phyloP scores from a whole-genome alignment of 2,888 invertebrate genomes.

The Parnassius smintheus region DNA sequence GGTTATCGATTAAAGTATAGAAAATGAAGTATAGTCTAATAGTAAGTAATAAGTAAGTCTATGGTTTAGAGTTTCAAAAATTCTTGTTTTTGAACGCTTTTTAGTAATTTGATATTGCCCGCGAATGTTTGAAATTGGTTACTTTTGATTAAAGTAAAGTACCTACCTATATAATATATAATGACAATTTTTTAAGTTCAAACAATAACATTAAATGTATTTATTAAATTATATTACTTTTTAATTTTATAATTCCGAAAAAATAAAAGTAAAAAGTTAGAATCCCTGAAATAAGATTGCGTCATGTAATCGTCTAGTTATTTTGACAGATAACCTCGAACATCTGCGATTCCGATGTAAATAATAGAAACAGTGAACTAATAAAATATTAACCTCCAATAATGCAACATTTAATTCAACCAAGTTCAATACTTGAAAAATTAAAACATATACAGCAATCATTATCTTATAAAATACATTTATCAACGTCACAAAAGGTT shows the following conservation, averaged over 20 bases:
- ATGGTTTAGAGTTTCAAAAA: too few species aligned
- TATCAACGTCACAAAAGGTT: constrained; percentile 88
- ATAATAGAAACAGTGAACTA: constrained; percentile 21
- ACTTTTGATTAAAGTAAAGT: background rate
- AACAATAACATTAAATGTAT: background rate
- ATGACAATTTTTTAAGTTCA: too few species aligned
- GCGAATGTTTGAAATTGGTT: constrained; percentile 20
- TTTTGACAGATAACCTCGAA: constrained; percentile 50
- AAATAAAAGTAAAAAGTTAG: background rate
- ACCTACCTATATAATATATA: too few species aligned
- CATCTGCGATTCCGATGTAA: constrained; percentile 26
- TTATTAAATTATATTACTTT: constrained; percentile 16
- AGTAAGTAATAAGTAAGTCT: too few species aligned
- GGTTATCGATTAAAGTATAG: too few species aligned
- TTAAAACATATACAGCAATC: constrained; percentile 76
- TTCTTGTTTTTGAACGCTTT: constrained; percentile 3
- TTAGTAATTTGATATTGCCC: constrained; percentile 10
- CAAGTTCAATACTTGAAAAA: constrained; percentile 78
- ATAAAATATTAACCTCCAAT: constrained; percentile 25
- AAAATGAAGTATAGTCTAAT: too few species aligned
- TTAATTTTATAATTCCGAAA: background rate
- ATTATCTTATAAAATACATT: constrained; percentile 72
- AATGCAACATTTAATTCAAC: constrained; percentile 79
- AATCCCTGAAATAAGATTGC: constrained; percentile 14
- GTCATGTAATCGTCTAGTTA: constrained; percentile 25